Evolutionary conservation across 2,888 invertebrate genomes (phyloP).

Genomic region (Drosophila buzzatii): DNA sequence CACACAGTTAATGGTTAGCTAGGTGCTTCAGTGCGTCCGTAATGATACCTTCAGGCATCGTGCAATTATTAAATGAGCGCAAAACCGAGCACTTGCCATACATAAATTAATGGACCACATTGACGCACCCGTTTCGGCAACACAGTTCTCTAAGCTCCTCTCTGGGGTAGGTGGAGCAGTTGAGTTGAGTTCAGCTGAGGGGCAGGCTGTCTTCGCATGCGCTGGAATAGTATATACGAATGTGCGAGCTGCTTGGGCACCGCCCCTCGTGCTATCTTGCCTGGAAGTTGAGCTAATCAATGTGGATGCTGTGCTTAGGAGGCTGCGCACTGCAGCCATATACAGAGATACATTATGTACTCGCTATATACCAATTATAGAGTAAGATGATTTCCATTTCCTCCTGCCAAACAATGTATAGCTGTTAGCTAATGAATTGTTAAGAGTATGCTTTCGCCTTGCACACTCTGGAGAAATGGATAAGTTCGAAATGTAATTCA

Average conservation of each 20-base stretch:
- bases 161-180: neutral
- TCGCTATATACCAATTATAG: neutral
- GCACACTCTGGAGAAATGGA: conserved; percentile 7
- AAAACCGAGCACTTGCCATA: conserved; percentile 79
- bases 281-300: conserved; percentile 56
- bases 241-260: conserved; percentile 35
- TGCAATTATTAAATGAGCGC: conserved; percentile 86
- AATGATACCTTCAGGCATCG: conserved; percentile 85
- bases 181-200: neutral
- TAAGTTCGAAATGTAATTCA: conserved; percentile 40
- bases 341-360: conserved; percentile 12
- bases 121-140: conserved; percentile 37
- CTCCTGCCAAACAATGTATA: conserved; percentile 17
- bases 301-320: conserved; percentile 48
- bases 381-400: conserved; percentile 2
- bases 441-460: conserved; percentile 7
- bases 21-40: conserved; percentile 62
- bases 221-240: conserved; percentile 38
- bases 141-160: conserved; percentile 2
- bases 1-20: conserved; percentile 61
- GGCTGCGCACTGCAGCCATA: conserved; percentile 61
- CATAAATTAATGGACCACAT: conserved; percentile 70
- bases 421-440: conserved; percentile 61
- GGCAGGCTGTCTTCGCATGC: conserved; percentile 38
- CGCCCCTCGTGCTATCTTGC: conserved; percentile 59